Base-by-base conservation (phyloP, 1,140 invertebrate species). In the Pogonus chalceus region DNA sequence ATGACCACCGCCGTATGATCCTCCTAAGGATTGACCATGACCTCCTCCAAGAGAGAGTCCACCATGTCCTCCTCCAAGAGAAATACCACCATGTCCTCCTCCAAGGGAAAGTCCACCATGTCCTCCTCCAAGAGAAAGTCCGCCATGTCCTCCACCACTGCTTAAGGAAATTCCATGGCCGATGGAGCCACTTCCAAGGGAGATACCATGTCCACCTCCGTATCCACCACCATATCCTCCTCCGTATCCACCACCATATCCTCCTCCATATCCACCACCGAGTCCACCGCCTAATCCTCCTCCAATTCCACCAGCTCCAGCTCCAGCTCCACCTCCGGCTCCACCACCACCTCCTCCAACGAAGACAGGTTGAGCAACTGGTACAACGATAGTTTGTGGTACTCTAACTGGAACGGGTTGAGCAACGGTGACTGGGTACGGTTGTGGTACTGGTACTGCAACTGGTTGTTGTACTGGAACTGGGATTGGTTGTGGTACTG, bases 361-460 rank as follows among this genome's bases (percentile, higher is more conserved):
- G 24, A 58, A 62, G 16, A 78, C 70, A 2, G 76, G 76, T n/a
- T 76, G 72, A 37, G 76, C 73, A 49, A 75, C 74, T 20, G 77
- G 76, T 2, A 80, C 67, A 52, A 74, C 70, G 2, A 73, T 59
- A 61, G 69, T 49, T 48, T 58, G 60, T 49, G 58, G 63, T 43
- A 62, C 51, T 46, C 60, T 54, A 2, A 64, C 56, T 7, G 58
- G 60, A 3, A 59, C 54, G 49, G 52, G 39, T 61, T 62, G 43
- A 49, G 55, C 20, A 26, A 65, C 53, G n/a, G 60, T 56, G 51
- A 63, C 61, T 20, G 58, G 56, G 21, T 63, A 56, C 4, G 60
- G 58, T 53, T 59, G 59, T 35, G 59, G 62, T 10, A 63, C 56
- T 51, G 56, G 56, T 23, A 65, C 60, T 9, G 57, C 58, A 23